Base-by-base conservation (phyloP, 2,113 vertebrate genomes). In the Oenanthe melanoleuca region DNA sequence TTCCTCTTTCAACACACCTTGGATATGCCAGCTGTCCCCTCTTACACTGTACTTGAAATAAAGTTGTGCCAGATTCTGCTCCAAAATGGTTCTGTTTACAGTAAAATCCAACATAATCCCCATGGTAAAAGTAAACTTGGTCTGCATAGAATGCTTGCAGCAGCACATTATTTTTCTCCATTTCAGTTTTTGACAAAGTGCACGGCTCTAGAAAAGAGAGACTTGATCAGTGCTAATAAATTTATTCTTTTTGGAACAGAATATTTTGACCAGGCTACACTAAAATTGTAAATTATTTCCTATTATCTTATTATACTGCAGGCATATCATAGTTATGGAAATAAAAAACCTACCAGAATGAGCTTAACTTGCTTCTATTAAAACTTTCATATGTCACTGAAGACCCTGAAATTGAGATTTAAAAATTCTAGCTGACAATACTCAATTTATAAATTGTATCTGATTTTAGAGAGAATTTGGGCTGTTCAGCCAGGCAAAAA, bases 21-120 rank as follows among this genome's bases (percentile, higher is more conserved):
- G 98, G 98, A 37, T 98, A 98, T 2, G 1, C 53, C 49, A 98
- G 56, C 21, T 92, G 78, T 34, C 98, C 98, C 80, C 75, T 91
- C n/a, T 94, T 56, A 96, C 98, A 98, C 7, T 92, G 97, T 25
- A 97, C 97, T 94, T 97, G 95, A 73, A 98, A 96, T 82, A 97
- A 93, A 75, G 95, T 84, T 55, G 72, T 44, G n/a, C 47, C 60
- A 56, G 96, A 95, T 57, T 86, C 85, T 52, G 21, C 60, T 78
- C 67, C 59, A 21, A 91, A 92, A 56, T 96, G 89, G 17, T 95
- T 93, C 69, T 92, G 24, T 73, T 63, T 97, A 49, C 98, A 98
- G 26, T 97, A 80, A 97, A 98, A 98, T 31, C 97, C 96, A 84
- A 98, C 45, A 56, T 97, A 98, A 42, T 98, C 98, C 13, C 97